Evolutionary conservation across 35 echinoderm and acorn worm species (phyloP), one percentile per base, ranked within the genome.

Genomic region (Amphiura filiformis): DNA sequence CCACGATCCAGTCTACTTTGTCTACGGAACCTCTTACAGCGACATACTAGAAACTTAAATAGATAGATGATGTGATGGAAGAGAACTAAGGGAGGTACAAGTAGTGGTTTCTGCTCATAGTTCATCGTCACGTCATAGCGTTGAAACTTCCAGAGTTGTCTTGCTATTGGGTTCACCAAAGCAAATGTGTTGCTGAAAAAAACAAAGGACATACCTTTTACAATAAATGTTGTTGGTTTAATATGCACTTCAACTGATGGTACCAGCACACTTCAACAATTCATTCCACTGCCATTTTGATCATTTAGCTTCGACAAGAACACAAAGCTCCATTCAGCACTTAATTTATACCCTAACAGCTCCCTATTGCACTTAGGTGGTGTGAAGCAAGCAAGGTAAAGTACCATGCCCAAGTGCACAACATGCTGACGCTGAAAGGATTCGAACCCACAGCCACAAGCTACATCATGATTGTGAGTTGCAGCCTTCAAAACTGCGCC

Each of bases 21-120:
- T 79, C 75, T 78, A 15, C 49, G 30, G 57, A 40, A 76, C 28
- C 80, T 89, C 42, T 85, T 31, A 85, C 93, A 99, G 18, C 90
- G 87, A 56, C 90, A 91, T 34, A 86, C 78, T 90, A 35, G n/a
- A 34, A 76, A 90, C 33, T 86, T 91, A 75, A 95, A 65, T 18
- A 93, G 78, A 39, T 56, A 65, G 76, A 84, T 92, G 17, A 90
- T 17, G 34, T 89, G 81, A 57, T 80, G 75, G 5, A 88, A 33
- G 23, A 99, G 88, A 18, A 91, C 84, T 15, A 99, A 81, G 31
- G 96, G 96, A 11, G 96, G 96, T 14, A 89, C 89, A 22, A 99
- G 79, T 36, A 99, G 88, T 31, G 96, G 90, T 75, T 94, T 99
- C 78, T 99, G 96, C 82, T 99, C 96, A 39, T 90, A 99, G 77